Evolutionary conservation across 2,888 invertebrate genomes (phyloP).

Genomic region (Drosophila atripex): DNA sequence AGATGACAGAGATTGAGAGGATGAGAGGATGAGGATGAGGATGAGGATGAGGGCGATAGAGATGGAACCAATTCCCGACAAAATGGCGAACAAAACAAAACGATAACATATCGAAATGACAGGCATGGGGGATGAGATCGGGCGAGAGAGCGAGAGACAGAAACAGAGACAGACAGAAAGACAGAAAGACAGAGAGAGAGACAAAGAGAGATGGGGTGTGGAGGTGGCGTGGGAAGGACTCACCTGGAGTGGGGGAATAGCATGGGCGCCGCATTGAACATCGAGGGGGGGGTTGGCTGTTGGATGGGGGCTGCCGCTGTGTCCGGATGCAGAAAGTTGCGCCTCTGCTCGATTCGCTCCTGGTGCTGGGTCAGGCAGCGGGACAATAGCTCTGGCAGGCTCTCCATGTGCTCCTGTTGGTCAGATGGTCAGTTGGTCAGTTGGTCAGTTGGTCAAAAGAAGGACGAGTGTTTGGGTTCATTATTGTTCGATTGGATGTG

Average conservation of each 20-base stretch:
- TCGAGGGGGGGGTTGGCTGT: constrained; percentile 84
- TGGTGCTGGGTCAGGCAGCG: constrained; percentile 90
- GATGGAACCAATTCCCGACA: constrained; percentile 5
- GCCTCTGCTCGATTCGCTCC: constrained; percentile 91
- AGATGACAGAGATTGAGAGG: not conserved
- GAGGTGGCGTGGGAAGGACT: constrained; percentile 38
- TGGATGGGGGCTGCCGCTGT: constrained; percentile 88
- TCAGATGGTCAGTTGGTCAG: too few relatives aligned
- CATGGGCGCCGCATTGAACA: constrained; percentile 84
- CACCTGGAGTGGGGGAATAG: constrained; percentile 87
- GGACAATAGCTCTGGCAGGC: constrained; percentile 92
- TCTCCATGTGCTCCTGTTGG: constrained; percentile 91
- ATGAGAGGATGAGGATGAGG: too few relatives aligned
- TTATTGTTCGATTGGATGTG: not conserved
- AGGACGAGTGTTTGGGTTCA: not conserved
- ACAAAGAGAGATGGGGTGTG: not conserved
- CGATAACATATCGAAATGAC: constrained; percentile 33
- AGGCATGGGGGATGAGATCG: constrained; percentile 31
- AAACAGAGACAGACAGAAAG: constrained; percentile 15
- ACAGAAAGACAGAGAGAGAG: constrained; percentile 6
- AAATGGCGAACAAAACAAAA: constrained; percentile 8
- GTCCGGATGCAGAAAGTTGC: constrained; percentile 94
- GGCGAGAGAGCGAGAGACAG: too few relatives aligned
- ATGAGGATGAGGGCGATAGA: too few relatives aligned
- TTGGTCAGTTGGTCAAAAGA: too few relatives aligned